Conservation (phyloP, 2,797 vertebrate species). For the Heliangelus exortis region DNA sequence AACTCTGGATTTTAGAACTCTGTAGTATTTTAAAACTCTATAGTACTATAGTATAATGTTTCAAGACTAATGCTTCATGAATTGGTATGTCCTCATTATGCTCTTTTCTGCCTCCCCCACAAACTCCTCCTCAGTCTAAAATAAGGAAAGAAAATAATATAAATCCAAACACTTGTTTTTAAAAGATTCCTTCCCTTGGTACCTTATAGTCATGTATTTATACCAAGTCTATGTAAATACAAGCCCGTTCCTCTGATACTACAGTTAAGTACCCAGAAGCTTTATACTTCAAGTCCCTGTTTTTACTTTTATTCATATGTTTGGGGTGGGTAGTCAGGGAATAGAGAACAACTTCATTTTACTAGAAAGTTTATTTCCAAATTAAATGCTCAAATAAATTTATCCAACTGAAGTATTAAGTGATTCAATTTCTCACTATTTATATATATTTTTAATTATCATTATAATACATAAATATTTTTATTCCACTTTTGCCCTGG, state of each 20-base stretch:
- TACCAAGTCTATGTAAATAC: background rate
- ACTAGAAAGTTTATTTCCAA: background rate
- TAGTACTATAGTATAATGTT: background rate
- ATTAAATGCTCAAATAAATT: background rate
- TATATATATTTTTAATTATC: background rate
- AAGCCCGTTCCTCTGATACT: background rate
- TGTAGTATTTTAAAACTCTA: background rate
- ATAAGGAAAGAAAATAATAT: background rate
- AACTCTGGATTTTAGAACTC: background rate
- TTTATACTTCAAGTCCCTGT: background rate
- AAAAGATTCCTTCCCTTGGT: background rate
- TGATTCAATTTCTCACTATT: background rate
- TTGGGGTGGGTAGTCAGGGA: fast-evolving
- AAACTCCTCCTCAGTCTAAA: background rate
- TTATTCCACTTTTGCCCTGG: background rate
- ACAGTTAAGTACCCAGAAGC: background rate
- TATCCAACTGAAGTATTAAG: background rate
- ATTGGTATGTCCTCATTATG: background rate
- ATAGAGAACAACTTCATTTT: background rate
- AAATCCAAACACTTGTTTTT: background rate
- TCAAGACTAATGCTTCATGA: background rate
- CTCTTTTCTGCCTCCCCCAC: background rate
- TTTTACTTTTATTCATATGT: too few relatives aligned
- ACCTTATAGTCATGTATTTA: background rate
- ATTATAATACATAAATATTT: background rate